Percentiles rank a stretch among this genome's conserved stretches.
Conservation (phyloP, 64 coral and sea anemone species). For the Pocillopora verrucosa region DNA sequence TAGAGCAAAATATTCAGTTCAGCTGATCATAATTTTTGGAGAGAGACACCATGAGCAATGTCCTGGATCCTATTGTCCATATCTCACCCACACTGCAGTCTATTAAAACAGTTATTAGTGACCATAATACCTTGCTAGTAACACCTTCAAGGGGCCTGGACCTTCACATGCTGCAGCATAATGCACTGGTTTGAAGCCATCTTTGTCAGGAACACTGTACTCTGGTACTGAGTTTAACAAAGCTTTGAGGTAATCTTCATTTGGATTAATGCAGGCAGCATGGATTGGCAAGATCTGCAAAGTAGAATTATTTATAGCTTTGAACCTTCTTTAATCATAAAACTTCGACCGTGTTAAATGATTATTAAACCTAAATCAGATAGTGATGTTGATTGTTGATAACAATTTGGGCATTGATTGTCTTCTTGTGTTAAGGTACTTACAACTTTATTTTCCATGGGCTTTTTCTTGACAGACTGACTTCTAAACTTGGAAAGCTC, state of each 20-base stretch:
- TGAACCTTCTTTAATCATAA: too few relatives aligned
- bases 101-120: too few relatives aligned
- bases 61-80: too few relatives aligned
- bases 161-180: constrained; percentile 86
- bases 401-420: too few relatives aligned
- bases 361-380: too few relatives aligned
- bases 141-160: constrained; percentile 65
- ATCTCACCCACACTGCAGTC: too few relatives aligned
- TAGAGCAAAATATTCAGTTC: too few relatives aligned
- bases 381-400: too few relatives aligned
- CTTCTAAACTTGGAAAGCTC: constrained; percentile 72
- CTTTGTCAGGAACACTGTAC: constrained; percentile 61
- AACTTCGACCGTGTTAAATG: too few relatives aligned
- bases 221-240: constrained; percentile 66
- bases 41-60: too few relatives aligned
- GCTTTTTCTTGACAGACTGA: constrained; percentile 84
- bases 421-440: constrained; percentile 11
- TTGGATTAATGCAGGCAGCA: constrained; percentile 86
- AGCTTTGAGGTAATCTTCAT: constrained; percentile 60
- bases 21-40: too few relatives aligned
- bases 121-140: constrained; percentile 60
- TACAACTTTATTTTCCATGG: constrained; percentile 70
- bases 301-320: too few relatives aligned
- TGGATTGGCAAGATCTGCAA: constrained; percentile 73
- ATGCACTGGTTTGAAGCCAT: constrained; percentile 76